Evolutionary conservation across 1,140 invertebrate genomes (phyloP).

Genomic region (Pachypeltis micranthus): DNA sequence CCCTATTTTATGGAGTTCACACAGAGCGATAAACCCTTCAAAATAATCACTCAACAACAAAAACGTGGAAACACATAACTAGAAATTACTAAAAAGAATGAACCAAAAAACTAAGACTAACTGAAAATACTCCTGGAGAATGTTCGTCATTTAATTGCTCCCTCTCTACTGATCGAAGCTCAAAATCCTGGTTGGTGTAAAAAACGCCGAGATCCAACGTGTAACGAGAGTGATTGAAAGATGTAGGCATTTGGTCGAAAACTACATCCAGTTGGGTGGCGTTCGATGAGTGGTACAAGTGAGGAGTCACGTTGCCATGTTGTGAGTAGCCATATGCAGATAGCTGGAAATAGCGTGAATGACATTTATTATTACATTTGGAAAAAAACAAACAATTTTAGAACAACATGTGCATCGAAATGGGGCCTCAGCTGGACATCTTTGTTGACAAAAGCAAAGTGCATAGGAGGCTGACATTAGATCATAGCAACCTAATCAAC

Average conservation of each 20-base stretch:
- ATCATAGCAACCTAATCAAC: no score
- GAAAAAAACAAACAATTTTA: no score
- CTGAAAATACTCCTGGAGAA: conserved; percentile 56
- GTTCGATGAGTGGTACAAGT: conserved; percentile 50
- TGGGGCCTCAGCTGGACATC: no score
- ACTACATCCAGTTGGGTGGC: conserved; percentile 47
- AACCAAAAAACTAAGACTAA: conserved; percentile 31
- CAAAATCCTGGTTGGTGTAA: conserved; percentile 34
- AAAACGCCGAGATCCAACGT: conserved; percentile 44
- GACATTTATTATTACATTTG: no score
- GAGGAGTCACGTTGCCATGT: conserved; percentile 42
- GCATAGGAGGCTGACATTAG: no score
- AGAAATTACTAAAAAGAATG: neutral
- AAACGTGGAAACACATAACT: neutral
- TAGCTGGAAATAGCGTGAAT: no score
- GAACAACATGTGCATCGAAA: no score
- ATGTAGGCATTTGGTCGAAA: conserved; percentile 40
- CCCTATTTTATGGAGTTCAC: no score
- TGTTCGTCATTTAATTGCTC: conserved; percentile 58
- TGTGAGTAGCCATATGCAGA: conserved; percentile 40
- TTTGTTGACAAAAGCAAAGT: no score
- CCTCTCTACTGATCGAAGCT: conserved; percentile 35
- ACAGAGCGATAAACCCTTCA: no score
- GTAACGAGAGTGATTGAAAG: conserved; percentile 44
- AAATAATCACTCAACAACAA: no score